Conservation (phyloP, 1,140 invertebrate genomes). For the Diachasmimorpha longicaudata region DNA sequence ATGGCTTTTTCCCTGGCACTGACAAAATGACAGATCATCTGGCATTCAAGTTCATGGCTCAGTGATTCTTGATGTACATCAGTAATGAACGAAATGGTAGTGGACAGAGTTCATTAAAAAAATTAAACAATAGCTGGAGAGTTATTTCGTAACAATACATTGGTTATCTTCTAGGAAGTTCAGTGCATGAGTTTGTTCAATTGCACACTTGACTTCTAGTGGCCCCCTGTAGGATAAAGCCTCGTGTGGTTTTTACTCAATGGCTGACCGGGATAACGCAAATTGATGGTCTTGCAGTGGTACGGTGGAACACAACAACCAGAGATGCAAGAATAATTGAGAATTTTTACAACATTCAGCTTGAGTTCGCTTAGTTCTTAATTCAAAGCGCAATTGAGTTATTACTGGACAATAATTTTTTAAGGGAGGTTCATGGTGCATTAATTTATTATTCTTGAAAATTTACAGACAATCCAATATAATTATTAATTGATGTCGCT, state of each 20-base stretch:
- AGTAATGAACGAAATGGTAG: constrained; percentile 4
- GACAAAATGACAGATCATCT: not conserved
- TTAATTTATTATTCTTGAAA: too few relatives aligned
- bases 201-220: constrained; percentile 24
- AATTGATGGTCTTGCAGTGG: constrained; percentile 10
- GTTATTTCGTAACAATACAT: constrained; percentile 7
- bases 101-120: not conserved
- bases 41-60: constrained; percentile 17
- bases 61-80: not conserved
- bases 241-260: not conserved
- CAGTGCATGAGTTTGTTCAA: not conserved
- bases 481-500: too few relatives aligned
- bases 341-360: too few relatives aligned
- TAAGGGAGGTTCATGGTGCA: too few relatives aligned
- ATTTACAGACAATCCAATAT: too few relatives aligned
- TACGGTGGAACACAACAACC: not conserved
- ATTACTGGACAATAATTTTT: too few relatives aligned
- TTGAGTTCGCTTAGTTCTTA: not conserved
- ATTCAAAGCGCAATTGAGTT: too few relatives aligned
- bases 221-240: constrained; percentile 7
- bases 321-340: not conserved
- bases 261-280: not conserved
- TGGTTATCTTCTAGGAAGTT: constrained; percentile 8
- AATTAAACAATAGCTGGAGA: not conserved
- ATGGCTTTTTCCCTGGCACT: not conserved